A percentile compares a stretch with the other conserved stretches of the same genome.
phyloP scores from a whole-genome alignment of 2,888 invertebrate genomes.

The Brachyopa scutellaris region DNA sequence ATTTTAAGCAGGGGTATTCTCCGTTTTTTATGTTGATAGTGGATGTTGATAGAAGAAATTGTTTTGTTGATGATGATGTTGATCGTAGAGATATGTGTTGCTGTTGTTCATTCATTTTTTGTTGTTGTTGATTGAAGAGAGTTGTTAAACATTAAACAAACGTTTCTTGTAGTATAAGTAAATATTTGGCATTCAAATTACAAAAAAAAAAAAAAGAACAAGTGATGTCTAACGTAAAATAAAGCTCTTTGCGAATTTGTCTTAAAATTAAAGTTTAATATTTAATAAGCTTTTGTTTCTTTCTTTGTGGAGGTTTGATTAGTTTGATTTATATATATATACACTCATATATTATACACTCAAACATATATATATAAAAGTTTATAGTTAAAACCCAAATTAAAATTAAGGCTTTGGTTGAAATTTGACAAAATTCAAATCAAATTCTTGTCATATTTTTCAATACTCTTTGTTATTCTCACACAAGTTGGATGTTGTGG shows the following conservation, averaged over 20 bases:
- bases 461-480: background rate
- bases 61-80: constrained; percentile 24
- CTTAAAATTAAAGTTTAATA: background rate
- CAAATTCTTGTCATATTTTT: background rate
- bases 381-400: no score
- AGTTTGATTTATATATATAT: no score
- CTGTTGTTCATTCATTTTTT: background rate
- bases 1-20: no score
- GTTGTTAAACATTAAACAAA: no score
- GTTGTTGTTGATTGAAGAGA: no score
- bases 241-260: constrained; percentile 16
- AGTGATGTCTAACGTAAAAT: constrained; percentile 10
- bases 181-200: constrained; percentile 7
- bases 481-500: background rate
- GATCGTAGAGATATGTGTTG: constrained; percentile 12
- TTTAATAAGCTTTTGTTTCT: no score
- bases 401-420: no score
- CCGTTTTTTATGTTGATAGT: constrained; percentile 38
- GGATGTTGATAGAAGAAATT: constrained; percentile 19
- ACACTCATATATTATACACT: no score
- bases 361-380: no score
- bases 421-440: background rate
- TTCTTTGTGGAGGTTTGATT: no score
- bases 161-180: background rate
- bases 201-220: background rate